A percentile compares a stretch with the other conserved stretches of the same genome.
Conservation (phyloP, 2,888 invertebrate species). For the Euplexia lucipara region DNA sequence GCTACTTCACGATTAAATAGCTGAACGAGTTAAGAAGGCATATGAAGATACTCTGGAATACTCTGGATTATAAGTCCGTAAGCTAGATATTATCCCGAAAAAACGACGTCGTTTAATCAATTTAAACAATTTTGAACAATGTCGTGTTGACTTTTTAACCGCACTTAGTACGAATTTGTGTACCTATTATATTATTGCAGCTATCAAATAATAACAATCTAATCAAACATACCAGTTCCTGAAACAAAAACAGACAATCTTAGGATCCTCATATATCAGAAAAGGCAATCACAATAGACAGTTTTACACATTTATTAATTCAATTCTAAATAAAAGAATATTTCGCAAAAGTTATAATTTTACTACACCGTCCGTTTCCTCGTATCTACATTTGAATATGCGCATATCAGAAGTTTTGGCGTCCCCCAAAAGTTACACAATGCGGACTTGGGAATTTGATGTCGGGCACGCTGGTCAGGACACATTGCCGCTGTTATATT, state of each 20-base stretch:
- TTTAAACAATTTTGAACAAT: too few species aligned
- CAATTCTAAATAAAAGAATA: conserved; percentile 25
- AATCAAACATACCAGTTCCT: too few species aligned
- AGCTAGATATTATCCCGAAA: too few species aligned
- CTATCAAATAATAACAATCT: too few species aligned
- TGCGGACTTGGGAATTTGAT: conserved; percentile 36
- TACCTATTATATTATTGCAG: not conserved
- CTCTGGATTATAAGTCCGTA: too few species aligned
- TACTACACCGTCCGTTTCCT: conserved; percentile 25
- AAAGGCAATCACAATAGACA: not conserved
- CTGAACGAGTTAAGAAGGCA: too few species aligned
- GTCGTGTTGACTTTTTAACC: too few species aligned
- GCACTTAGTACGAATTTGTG: too few species aligned
- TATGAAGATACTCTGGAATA: too few species aligned
- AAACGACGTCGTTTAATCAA: too few species aligned
- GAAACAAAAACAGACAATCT: not conserved
- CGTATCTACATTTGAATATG: conserved; percentile 52
- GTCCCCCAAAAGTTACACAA: conserved; percentile 53
- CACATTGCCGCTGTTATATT: not conserved
- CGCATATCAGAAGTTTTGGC: conserved; percentile 44
- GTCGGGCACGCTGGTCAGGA: conserved; percentile 33
- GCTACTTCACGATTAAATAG: too few species aligned
- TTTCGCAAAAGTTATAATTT: conserved; percentile 39
- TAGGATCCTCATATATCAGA: not conserved
- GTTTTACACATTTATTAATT: conserved; percentile 16